Percentiles rank a stretch among this genome's conserved stretches.
phyloP scores from a whole-genome alignment of 2,113 vertebrate species.

The Muntiacus reevesi region DNA sequence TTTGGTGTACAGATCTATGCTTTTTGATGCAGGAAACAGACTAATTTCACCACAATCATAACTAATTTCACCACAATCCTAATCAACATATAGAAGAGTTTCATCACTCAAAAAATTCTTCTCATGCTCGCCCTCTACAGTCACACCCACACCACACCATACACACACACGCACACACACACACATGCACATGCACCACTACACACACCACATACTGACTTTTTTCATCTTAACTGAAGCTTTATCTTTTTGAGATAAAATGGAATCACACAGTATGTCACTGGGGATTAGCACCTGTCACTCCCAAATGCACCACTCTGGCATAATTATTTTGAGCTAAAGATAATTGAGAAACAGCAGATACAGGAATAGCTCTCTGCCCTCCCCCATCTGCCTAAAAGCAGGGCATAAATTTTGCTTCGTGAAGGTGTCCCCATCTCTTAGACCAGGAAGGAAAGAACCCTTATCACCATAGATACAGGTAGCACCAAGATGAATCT shows the following conservation, averaged over 20 bases:
- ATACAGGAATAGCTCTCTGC: background rate
- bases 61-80: background rate
- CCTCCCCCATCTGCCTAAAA: background rate
- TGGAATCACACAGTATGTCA: background rate
- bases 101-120: background rate
- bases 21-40: background rate
- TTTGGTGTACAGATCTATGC: background rate
- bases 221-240: background rate
- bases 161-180: background rate
- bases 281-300: background rate
- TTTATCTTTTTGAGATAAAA: background rate
- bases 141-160: background rate
- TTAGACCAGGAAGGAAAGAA: background rate
- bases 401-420: background rate
- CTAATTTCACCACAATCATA: background rate
- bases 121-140: background rate
- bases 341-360: background rate
- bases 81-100: background rate
- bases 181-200: background rate
- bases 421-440: background rate
- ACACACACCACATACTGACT: background rate
- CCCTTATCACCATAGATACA: no score
- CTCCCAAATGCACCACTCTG: background rate
- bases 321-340: background rate
- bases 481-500: background rate